Base-by-base conservation (phyloP, 2,888 invertebrate genomes). In the Trachelus iudaicus region DNA sequence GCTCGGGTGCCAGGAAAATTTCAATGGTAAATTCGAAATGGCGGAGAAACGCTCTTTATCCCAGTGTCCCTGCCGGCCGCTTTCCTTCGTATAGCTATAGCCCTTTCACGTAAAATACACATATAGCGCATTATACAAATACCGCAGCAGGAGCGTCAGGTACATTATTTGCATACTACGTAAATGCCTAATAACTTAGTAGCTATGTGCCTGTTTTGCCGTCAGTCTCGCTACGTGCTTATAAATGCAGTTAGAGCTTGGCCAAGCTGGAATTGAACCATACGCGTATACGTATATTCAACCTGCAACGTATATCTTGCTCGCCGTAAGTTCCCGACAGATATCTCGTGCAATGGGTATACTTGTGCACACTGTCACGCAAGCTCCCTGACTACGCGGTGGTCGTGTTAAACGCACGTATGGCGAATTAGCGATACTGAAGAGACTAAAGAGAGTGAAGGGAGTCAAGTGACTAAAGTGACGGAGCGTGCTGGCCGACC, bases 1-100 rank as follows among this genome's bases (percentile, higher is more conserved):
- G 83, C 80, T 78, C 75, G 69, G 79, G 73, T 79, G 82, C 82
- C 80, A 81, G 79, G 76, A 75, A 82, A 82, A 82, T 81, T 81
- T 81, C 73, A 81, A 82, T 82, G 78, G 77, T 77, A 69, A 77
- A 80, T 80, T 77, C 69, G 12, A 76, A 75, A 76, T 40, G 35
- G 31, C n/a, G 13, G 31, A 71, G 31, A 71, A 15, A 71, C 34
- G 33, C 71, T 71, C 71, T 34, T 33, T 71, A 31, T 71, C 3
- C 71, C 15, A 13, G 30, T 30, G 31, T 30, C 11, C 23, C 4
- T 12, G 35, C 12, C 2, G 56, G 56, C 56, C 23, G 23, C 56
- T 23, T 56, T 56, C 23, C 56, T 56, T 15, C 23, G 15, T 56
- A 6, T 9, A 56, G 6, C 40, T 33, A 37, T 75, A 68, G 34